Evolutionary conservation across 2,113 vertebrate genomes (phyloP), one percentile per base, ranked within the genome.

Genomic region (Rhegmatorhina hoffmannsi): DNA sequence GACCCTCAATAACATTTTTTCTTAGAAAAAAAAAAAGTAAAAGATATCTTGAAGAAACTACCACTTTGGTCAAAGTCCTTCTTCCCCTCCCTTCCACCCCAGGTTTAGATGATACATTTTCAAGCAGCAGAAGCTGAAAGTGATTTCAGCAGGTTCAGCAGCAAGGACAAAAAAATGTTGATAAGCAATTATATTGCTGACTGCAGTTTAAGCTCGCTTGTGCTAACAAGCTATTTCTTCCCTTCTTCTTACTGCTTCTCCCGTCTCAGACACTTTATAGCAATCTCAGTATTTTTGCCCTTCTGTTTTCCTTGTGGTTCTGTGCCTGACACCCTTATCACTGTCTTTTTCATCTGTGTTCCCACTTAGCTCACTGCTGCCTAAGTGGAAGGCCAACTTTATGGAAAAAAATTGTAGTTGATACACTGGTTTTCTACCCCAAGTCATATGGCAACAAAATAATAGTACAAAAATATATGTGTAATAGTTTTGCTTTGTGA

Each of bases 61-160:
- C 14, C 1, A 52, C 12, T 80, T 75, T 10, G 6, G 14, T 72
- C 16, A 60, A 79, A 92, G 75, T 38, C 13, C 26, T 60, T 46
- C 19, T 52, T 33, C 10, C 38, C 38, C 3, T 5, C 7, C 23
- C 26, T 31, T 31, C 59, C 11, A 0, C 3, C 5, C 5, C 17
- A 10, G 9, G 4, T 60, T 89, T 28, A 90, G 88, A 79, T 68
- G 31, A 53, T 44, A 60, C 20, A 6, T 52, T 94, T 95, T 82
- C 36, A 88, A 92, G 52, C 44, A 82, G 40, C 66, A 58, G 44
- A 58, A 88, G 49, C 31, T 76, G 46, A 88, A 87, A 85, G 18
- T 44, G 28, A 44, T 89, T 89, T 64, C 90, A 89, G 69, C 38
- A 67, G 20, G 56, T 85, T 87, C 56, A 87, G 26, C 58, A 79